phyloP scores from a whole-genome alignment of 2,113 vertebrate genomes.

The Eidolon helvum region DNA sequence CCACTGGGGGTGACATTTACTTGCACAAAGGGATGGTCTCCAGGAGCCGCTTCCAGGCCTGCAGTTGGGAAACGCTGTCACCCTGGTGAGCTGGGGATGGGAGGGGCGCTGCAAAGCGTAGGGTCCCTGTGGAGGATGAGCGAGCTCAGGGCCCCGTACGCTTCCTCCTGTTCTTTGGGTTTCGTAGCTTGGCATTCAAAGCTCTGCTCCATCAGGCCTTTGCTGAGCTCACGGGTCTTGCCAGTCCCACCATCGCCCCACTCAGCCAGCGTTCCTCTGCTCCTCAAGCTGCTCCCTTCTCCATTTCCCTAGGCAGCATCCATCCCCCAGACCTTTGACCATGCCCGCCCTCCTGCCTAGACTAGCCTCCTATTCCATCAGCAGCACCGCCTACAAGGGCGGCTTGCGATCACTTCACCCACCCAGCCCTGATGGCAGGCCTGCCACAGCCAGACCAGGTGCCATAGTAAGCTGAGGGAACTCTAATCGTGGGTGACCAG shows the following conservation, averaged over 20 bases:
- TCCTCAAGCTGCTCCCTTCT: neutral
- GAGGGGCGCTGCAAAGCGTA: neutral
- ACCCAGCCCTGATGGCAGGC: too few species aligned
- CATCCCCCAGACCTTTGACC: neutral
- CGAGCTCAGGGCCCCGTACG: neutral
- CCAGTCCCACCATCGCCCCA: neutral
- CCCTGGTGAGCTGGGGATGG: neutral
- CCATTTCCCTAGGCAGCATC: neutral
- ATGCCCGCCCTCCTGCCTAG: neutral
- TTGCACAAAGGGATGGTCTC: conserved; percentile 41
- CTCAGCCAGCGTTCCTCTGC: neutral
- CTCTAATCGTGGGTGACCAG: neutral
- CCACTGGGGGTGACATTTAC: conserved; percentile 33
- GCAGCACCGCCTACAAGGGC: neutral
- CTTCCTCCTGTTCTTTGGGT: neutral
- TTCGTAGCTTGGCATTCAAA: neutral
- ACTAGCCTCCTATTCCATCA: neutral
- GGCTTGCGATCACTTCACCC: neutral
- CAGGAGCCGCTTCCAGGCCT: neutral
- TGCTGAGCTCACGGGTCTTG: neutral
- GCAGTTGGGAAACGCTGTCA: neutral
- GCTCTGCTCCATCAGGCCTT: neutral
- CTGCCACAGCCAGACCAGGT: neutral
- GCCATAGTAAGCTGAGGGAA: neutral
- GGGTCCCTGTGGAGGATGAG: neutral